Base-by-base conservation (phyloP, 2,797 vertebrate genomes). In the Cygnus olor region DNA sequence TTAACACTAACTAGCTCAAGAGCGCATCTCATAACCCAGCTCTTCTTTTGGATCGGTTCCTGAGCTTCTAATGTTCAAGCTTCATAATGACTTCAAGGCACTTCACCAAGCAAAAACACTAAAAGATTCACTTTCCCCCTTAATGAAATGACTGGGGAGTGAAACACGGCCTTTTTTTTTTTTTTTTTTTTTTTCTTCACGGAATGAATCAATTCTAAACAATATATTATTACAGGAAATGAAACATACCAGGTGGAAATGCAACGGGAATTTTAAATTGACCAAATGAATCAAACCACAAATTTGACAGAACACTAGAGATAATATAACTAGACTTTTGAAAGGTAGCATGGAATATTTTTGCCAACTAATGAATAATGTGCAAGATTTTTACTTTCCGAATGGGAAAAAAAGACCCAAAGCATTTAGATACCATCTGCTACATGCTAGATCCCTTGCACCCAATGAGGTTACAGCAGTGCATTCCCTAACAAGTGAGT, bases 141-240 rank as follows among this genome's bases (percentile, higher is more conserved):
- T 81, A 71, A 88, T 77, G 44, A 93, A 85, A 79, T 74, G 3
- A 49, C 28, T 77, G 68, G 63, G 42, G 40, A 84, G 36, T 61
- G 36, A 91, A 92, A 86, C 73, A 63, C 0, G 3, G 34, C 5
- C 38, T 14, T n/a, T 85, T 90, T 85, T 91, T 28, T 84, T 90
- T 90, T 89, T 54, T 84, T 84, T 88, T 87, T 71, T 27, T n/a
- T 74, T 88, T 91, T 71, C 18, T n/a, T 81, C 63, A 71, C 12
- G 45, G 34, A 32, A 71, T 68, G 30, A 90, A 85, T 89, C 53
- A 69, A 42, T 88, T 86, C 80, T 82, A 91, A 92, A 65, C 45
- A 87, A 19, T 64, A 65, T 94, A 90, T 95, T 94, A 93, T 90
- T 78, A 66, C 7, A 84, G 83, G 78, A 96, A 94, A 93, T 87